phyloP scores from a whole-genome alignment of 1,140 invertebrate genomes.

The Dinoponera quadriceps region DNA sequence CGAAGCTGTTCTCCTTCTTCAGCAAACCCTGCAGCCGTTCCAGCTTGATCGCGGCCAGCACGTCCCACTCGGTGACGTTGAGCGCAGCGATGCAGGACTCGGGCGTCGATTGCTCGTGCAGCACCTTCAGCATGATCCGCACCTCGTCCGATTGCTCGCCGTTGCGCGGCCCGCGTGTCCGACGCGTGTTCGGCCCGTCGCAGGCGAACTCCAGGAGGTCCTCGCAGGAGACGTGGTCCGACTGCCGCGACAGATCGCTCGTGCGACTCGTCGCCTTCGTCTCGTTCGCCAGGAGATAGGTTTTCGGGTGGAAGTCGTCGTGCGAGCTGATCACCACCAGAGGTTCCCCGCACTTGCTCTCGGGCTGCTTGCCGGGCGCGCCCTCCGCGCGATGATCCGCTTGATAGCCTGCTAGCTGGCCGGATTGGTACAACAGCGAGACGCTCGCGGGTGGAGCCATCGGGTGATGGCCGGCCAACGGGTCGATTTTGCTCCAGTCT shows the following conservation, averaged over 20 bases:
- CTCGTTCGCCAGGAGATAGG: constrained; percentile 47
- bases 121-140: constrained; percentile 95
- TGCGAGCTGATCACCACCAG: constrained; percentile 25
- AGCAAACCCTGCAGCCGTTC: constrained; percentile 90
- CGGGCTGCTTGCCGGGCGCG: constrained; percentile 13
- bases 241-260: constrained; percentile 81
- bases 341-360: constrained; percentile 45
- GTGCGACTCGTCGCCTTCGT: constrained; percentile 40
- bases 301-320: constrained; percentile 43
- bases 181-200: constrained; percentile 89
- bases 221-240: constrained; percentile 95
- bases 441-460: neutral
- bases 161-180: constrained; percentile 90
- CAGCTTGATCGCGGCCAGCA: constrained; percentile 95
- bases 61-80: constrained; percentile 94
- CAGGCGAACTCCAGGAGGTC: constrained; percentile 96
- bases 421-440: constrained; percentile 19
- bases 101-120: constrained; percentile 92
- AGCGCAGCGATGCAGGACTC: constrained; percentile 93
- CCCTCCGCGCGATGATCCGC: constrained; percentile 46
- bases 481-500: constrained; percentile 45
- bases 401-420: constrained; percentile 61
- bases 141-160: constrained; percentile 96
- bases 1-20: constrained; percentile 83
- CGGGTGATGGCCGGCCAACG: neutral